phyloP scores from a whole-genome alignment of 1,140 invertebrate species.

The Drosophila equinoxialis region DNA sequence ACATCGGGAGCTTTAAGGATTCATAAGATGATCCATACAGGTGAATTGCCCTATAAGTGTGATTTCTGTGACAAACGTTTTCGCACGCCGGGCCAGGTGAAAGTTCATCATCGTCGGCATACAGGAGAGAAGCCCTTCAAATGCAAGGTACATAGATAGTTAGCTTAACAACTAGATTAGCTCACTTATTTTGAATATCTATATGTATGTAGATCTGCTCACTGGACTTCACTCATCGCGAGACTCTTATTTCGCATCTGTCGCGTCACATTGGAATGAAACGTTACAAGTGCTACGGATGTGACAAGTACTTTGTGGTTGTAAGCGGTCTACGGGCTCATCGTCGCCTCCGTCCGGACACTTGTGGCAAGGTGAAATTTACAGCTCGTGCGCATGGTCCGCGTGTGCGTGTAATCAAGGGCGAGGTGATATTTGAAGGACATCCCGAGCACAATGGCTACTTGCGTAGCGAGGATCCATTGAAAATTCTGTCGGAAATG shows the following conservation, averaged over 20 bases:
- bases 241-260: slow-evolving; percentile 76
- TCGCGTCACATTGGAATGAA: slow-evolving; percentile 82
- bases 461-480: slow-evolving; percentile 72
- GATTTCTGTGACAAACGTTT: slow-evolving; percentile 76
- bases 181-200: background rate
- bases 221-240: slow-evolving; percentile 74
- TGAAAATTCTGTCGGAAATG: slow-evolving; percentile 63
- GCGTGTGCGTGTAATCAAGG: slow-evolving; percentile 70
- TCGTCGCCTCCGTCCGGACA: slow-evolving; percentile 72
- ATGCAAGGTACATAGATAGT: slow-evolving; percentile 87
- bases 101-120: slow-evolving; percentile 92
- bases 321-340: slow-evolving; percentile 76
- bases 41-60: slow-evolving; percentile 72
- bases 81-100: slow-evolving; percentile 74
- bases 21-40: slow-evolving; percentile 75
- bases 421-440: slow-evolving; percentile 71
- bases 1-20: slow-evolving; percentile 63
- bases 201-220: slow-evolving; percentile 63
- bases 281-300: slow-evolving; percentile 80
- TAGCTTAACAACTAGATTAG: background rate
- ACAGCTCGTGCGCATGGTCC: slow-evolving; percentile 76
- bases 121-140: slow-evolving; percentile 93
- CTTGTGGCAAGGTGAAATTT: slow-evolving; percentile 74
- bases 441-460: slow-evolving; percentile 76
- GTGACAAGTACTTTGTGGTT: slow-evolving; percentile 76